Conservation (phyloP, 2,888 invertebrate genomes). For the Ceriagrion tenellum region DNA sequence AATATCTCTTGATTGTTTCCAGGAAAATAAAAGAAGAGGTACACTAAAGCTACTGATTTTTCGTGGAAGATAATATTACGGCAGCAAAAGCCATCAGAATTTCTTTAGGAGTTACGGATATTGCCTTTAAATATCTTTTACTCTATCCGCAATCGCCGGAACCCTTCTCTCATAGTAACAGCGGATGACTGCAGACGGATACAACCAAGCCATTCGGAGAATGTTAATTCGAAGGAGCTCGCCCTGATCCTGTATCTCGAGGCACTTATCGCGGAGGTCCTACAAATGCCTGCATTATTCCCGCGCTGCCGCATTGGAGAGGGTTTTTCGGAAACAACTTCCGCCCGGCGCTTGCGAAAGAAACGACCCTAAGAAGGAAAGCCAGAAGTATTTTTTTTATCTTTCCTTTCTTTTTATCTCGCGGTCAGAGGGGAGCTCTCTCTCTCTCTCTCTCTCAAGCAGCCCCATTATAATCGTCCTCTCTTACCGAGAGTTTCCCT, state of each 20-base stretch:
- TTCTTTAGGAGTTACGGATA: too few species aligned
- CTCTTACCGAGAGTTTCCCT: neutral
- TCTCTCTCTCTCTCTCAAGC: too few species aligned
- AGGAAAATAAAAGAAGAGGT: too few species aligned
- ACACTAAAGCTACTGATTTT: too few species aligned
- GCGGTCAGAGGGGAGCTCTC: neutral
- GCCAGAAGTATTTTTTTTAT: neutral
- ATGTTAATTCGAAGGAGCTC: neutral
- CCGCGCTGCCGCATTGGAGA: conserved; percentile 2
- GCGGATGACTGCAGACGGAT: neutral
- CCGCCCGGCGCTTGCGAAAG: neutral
- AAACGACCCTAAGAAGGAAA: neutral
- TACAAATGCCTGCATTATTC: conserved; percentile 14
- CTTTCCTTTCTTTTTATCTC: neutral
- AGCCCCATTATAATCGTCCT: neutral
- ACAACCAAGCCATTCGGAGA: neutral
- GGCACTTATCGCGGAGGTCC: neutral
- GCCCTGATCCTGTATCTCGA: neutral
- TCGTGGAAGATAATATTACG: too few species aligned
- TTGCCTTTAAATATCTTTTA: neutral
- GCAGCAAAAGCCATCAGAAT: too few species aligned
- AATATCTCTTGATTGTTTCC: too few species aligned
- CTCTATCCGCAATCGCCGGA: neutral
- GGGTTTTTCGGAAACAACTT: neutral
- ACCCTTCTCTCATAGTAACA: neutral